phyloP scores from a whole-genome alignment of 2,797 vertebrate species.

The Dicrostonyx torquatus region DNA sequence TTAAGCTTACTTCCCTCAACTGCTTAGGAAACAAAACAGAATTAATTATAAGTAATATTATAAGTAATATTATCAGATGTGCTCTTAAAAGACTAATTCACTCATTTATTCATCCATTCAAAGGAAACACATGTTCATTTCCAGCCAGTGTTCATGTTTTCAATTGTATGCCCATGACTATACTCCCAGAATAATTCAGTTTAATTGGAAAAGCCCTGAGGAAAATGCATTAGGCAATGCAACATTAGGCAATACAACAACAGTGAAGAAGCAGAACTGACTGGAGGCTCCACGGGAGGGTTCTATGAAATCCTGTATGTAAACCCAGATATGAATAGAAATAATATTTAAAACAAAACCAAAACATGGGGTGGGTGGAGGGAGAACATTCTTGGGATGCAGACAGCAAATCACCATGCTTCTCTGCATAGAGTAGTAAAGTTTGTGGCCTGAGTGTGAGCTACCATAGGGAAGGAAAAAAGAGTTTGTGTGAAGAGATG shows the following conservation, averaged over 20 bases:
- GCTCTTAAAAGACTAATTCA: not conserved
- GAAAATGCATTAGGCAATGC: accelerated
- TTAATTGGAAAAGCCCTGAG: not conserved
- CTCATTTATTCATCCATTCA: not conserved
- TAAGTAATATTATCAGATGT: not conserved
- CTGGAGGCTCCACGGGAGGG: not conserved
- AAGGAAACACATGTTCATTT: not conserved
- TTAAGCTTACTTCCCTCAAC: not conserved
- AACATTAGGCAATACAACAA: not conserved
- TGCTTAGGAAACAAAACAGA: not conserved
- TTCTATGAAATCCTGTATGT: not conserved
- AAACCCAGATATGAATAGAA: not conserved
- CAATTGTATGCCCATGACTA: accelerated
- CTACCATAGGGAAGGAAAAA: accelerated
- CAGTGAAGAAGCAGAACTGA: not conserved
- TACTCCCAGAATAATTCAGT: not conserved
- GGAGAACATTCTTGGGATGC: no score
- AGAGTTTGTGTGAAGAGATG: accelerated
- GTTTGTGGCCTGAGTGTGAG: accelerated
- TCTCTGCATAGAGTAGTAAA: not conserved
- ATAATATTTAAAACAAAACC: no score
- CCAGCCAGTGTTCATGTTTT: not conserved
- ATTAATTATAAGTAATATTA: not conserved
- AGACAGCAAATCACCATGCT: not conserved
- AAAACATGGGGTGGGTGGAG: not conserved